Base-by-base conservation (phyloP, 2,888 invertebrate species). In the Netelia fuscicornis region DNA sequence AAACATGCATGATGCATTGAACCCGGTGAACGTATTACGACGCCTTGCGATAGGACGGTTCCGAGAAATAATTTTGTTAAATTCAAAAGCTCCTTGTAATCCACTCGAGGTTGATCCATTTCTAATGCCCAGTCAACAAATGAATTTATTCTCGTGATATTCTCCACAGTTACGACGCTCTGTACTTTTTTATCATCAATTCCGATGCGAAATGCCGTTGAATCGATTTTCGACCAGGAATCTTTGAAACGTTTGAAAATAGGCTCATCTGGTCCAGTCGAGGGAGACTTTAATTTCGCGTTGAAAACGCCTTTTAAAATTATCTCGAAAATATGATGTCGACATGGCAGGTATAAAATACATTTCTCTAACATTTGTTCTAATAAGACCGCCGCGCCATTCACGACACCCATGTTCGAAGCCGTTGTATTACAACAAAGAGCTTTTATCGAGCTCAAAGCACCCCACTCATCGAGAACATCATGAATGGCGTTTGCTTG, bases 391-490 rank as follows among this genome's bases (percentile, higher is more conserved):
- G 72, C 79, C 6, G 85, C 62, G 52, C 82, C 86, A 44, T 83
- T 84, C 20, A 44, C 42, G 13, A 56, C 30, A 17, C 85, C 85
- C 20, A 76, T 44, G 37, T 87, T 85, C 11, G 86, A 81, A 44
- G 76, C 77, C 5, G 86, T 84, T 44, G 85, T 84, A 71, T 85
- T 76, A 71, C 83, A 85, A 60, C 85, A 84, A 20, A 84, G 30
- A 37, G 80, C 83, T 68, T 75, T 67, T 20, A 84, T 48, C 11
- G 30, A 58, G 23, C 72, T 20, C 48, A 70, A 30, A 23, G 81
- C n/a, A 20, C 71, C 84, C 80, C 83, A 85, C 52, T 86, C 86
- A 54, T 23, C 64, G 52, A 85, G 37, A 52, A 67, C 64, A n/a
- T 85, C 81, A 68, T 70, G 74, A 30, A 85, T 75, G 10, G 81